phyloP scores from a whole-genome alignment of 1,140 invertebrate genomes.

The Protaetia brevitarsis region DNA sequence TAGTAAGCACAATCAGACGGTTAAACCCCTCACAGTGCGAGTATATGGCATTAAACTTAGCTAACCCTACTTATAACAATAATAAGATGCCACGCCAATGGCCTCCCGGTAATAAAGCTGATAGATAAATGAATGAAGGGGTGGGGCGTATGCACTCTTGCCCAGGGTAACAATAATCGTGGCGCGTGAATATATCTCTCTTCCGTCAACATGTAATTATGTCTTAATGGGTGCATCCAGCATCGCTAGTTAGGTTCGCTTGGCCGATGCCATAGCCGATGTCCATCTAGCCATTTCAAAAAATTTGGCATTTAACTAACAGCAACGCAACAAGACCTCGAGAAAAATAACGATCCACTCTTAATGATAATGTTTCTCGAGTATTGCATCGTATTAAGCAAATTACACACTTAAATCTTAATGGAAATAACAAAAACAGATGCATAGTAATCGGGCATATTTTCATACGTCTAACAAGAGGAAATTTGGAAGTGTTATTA shows the following conservation, averaged over 20 bases:
- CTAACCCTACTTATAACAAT: neutral
- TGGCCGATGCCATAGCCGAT: conserved; percentile 28
- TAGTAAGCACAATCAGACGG: too few relatives aligned
- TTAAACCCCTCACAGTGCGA: too few relatives aligned
- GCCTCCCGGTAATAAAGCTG: conserved; percentile 38
- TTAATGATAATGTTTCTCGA: too few relatives aligned
- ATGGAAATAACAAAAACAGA: too few relatives aligned
- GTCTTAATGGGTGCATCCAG: conserved; percentile 47
- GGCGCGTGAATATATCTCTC: conserved; percentile 44
- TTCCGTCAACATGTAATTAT: conserved; percentile 47
- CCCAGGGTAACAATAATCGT: conserved; percentile 45
- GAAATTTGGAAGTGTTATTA: too few relatives aligned
- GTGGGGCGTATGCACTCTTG: conserved; percentile 35
- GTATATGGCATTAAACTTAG: too few relatives aligned
- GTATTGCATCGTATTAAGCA: too few relatives aligned
- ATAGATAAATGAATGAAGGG: conserved; percentile 39
- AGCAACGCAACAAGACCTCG: too few relatives aligned
- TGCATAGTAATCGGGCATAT: too few relatives aligned
- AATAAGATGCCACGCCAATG: conserved; percentile 40
- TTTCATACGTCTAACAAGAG: too few relatives aligned
- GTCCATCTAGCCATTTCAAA: conserved; percentile 20
- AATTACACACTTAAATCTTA: too few relatives aligned
- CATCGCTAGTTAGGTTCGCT: conserved; percentile 39
- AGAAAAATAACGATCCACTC: too few relatives aligned
- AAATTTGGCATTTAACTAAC: conserved; percentile 19